These are phyloP conservation scores for Apodemus speciosus DNA, from an alignment of 2,113 vertebrate species.

Conservation along the genomic window DNA sequence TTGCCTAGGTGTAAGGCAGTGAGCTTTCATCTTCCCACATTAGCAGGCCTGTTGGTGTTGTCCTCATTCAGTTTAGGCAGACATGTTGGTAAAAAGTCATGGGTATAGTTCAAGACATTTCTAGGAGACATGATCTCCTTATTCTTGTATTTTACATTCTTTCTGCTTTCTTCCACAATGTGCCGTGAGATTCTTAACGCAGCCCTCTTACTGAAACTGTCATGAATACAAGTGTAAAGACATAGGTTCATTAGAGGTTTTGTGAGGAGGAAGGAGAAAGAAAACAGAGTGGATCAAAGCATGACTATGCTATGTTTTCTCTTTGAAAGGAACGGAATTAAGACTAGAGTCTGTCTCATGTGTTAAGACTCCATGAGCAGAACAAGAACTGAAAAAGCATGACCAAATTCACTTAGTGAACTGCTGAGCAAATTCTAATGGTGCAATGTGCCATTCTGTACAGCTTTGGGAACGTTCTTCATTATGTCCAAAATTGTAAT, in stretches of 20 bases:
- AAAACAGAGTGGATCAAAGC: not conserved
- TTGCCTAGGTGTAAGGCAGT: not conserved
- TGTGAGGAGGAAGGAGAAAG: not conserved
- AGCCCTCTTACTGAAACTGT: not conserved
- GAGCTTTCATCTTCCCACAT: too few species aligned
- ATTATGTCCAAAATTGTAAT: not conserved
- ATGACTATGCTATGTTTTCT: not conserved
- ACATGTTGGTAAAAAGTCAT: not conserved
- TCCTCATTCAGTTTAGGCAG: not conserved
- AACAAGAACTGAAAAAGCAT: not conserved
- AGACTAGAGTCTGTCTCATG: too few species aligned
- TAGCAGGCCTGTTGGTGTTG: not conserved
- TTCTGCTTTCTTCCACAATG: not conserved
- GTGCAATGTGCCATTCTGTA: not conserved
- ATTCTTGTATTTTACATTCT: not conserved
- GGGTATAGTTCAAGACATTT: not conserved
- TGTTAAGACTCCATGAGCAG: not conserved
- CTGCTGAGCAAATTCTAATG: not conserved
- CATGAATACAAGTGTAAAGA: not conserved
- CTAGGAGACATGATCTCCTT: not conserved
- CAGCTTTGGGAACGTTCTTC: not conserved
- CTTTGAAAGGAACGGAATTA: not conserved
- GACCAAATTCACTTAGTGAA: too few species aligned
- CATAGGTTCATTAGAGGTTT: not conserved
- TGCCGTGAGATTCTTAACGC: not conserved